Conservation (phyloP, 2,888 invertebrate species). For the Alitta virens region DNA sequence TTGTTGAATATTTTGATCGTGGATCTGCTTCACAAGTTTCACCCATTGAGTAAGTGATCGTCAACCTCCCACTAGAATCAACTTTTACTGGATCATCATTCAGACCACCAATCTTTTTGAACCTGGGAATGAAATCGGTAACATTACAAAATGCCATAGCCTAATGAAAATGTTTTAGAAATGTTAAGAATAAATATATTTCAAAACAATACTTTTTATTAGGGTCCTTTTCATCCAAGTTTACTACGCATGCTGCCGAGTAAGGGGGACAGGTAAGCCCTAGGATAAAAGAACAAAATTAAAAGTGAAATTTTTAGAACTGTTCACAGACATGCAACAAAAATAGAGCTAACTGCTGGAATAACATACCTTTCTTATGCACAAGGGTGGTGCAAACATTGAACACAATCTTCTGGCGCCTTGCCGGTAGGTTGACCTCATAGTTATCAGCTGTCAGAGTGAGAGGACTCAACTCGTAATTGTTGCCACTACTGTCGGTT, state of each 20-base stretch:
- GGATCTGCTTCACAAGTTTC: constrained; percentile 32
- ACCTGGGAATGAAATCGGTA: no score
- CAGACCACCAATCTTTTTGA: constrained; percentile 39
- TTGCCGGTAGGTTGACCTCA: constrained; percentile 24
- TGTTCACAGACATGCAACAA: no score
- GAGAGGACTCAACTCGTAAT: constrained; percentile 38
- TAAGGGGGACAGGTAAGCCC: constrained; percentile 35
- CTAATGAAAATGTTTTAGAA: no score
- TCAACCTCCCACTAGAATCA: constrained; percentile 28
- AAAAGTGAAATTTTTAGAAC: not conserved
- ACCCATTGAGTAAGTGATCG: constrained; percentile 38
- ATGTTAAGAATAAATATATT: no score
- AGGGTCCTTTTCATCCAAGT: constrained; percentile 28
- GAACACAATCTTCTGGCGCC: constrained; percentile 32
- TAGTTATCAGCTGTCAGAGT: constrained; percentile 36
- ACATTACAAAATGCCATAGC: no score
- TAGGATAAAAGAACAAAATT: not conserved
- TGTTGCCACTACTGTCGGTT: constrained; percentile 4
- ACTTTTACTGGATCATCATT: constrained; percentile 30
- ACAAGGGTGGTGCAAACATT: constrained; percentile 47
- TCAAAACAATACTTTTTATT: constrained; percentile 37
- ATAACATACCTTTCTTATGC: constrained; percentile 37
- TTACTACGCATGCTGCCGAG: constrained; percentile 42
- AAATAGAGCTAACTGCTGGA: no score
- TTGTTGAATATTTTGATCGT: constrained; percentile 30